A percentile compares a stretch with the other conserved stretches of the same genome.
Conservation (phyloP, 2,888 invertebrate genomes). For the Arge pagana region DNA sequence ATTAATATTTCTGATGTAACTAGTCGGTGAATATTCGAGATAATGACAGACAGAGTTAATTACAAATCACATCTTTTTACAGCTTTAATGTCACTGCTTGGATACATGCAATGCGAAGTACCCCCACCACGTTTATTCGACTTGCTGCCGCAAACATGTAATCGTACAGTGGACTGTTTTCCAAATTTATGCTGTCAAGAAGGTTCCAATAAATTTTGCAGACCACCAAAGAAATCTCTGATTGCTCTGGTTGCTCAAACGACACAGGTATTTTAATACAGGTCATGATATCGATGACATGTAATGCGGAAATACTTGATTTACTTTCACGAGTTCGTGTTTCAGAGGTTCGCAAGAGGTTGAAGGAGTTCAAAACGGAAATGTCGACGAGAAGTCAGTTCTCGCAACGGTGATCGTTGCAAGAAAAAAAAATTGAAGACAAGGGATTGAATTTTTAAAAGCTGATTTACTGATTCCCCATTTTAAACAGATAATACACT, state of each 20-base stretch:
- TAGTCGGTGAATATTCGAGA: too few relatives aligned
- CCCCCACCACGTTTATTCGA: slow-evolving; percentile 71
- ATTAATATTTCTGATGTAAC: too few relatives aligned
- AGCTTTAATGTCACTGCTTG: slow-evolving; percentile 48
- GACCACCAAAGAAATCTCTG: slow-evolving; percentile 75
- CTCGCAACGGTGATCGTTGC: slow-evolving; percentile 23
- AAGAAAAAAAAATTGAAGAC: slow-evolving; percentile 19
- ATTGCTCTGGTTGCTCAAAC: slow-evolving; percentile 69
- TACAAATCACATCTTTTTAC: too few relatives aligned
- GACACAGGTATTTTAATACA: slow-evolving; percentile 59
- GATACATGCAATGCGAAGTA: slow-evolving; percentile 76
- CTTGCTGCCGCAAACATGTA: slow-evolving; percentile 72
- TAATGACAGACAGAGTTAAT: too few relatives aligned
- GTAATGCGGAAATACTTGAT: neutral
- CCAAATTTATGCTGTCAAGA: slow-evolving; percentile 82
- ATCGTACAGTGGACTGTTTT: slow-evolving; percentile 75
- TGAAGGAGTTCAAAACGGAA: slow-evolving; percentile 14
- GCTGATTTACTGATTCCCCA: slow-evolving; percentile 42
- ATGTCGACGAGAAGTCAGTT: neutral
- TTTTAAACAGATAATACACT: slow-evolving; percentile 37
- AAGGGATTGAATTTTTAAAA: slow-evolving; percentile 28
- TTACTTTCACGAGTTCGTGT: neutral
- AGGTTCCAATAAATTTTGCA: slow-evolving; percentile 71
- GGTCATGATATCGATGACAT: too few relatives aligned
- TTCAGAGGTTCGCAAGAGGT: slow-evolving; percentile 31